Base-by-base conservation (phyloP, 2,888 invertebrate genomes). In the Melipona bicolor region DNA sequence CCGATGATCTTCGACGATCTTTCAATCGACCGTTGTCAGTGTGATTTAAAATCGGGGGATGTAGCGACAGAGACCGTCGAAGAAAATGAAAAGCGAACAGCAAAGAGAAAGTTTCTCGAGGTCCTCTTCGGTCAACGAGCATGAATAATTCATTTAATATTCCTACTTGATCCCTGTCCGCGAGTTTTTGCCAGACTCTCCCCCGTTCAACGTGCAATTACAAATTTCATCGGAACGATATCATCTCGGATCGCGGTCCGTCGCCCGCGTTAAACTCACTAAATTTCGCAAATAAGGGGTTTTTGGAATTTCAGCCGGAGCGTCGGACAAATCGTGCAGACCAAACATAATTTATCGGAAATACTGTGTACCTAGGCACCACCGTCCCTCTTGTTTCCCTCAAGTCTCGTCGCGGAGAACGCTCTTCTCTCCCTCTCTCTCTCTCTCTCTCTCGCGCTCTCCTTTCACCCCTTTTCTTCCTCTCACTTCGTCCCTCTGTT, bases 311-410 rank as follows among this genome's bases (percentile, higher is more conserved):
- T 21, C 24, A 19, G 1, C 36, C 21, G 27, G 27, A 61, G 24
- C 49, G 24, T 79, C 81, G 84, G 88, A 82, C 80, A 88, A 89
- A 91, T 90, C 86, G 87, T 81, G 86, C 86, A 88, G 87, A 81
- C 86, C 87, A 90, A 90, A 90, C 88, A 91, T 88, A 90, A 91
- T 92, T 92, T 91, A 92, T 92, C 91, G 91, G 87, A 90, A 92
- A 92, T 92, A 93, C 91, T 89, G 91, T 95, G 94, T 94, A 95
- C 95, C 94, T 73, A 69, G 70, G 67, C 64, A 67, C 62, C 64
- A 67, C 62, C 19, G 61, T 67, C 61, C 75, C 78, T 71, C 77
- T 77, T 75, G 56, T 78, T 81, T 82, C 81, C 65, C 77, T 21
- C 61, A n/a, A 67, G 59, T 62, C 82, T 75, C 79, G 74, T 86